Evolutionary conservation across 1,140 invertebrate genomes (phyloP), one percentile per base, ranked within the genome.

Genomic region (Zaprionus vittiger): DNA sequence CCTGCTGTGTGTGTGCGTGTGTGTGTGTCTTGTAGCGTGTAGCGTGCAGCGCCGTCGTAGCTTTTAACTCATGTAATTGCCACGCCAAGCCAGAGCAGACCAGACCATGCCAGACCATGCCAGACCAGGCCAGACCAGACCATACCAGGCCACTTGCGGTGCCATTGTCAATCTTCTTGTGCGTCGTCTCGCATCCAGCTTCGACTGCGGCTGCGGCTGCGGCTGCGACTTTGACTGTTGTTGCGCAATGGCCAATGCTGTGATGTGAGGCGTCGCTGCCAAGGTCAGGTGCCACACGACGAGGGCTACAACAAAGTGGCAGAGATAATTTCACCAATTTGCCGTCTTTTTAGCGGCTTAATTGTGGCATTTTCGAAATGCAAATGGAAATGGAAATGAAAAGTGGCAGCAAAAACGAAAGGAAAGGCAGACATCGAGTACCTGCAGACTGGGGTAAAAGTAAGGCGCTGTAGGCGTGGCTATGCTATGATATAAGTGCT

Each of bases 91-190:
- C 37, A 12, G 14, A 15, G 14, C 37, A 38, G 14, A 15, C 37
- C 37, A 38, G 14, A 38, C 37, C 37, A 38, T 1, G 3, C 44
- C 44, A 20, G 2, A 2, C 17, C 44, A 22, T 7, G 1, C 17
- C 47, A 20, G 1, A 2, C 20, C 44, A 49, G n/a, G n/a, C n/a
- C 44, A 22, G 17, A 5, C 17, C 47, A 20, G 1, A 2, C 20
- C 44, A 49, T 7, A 5, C 44, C 47, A 44, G 72, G 73, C 66
- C 73, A 56, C 73, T 75, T 71, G 66, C 49, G 31, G 72, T 74
- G 65, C 65, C 72, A 74, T 75, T 75, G 73, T 71, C 73, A 64
- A 59, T 75, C 67, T 75, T 75, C 73, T 59, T 54, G 11, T 31
- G 54, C 31, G 37, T 71, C 60, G 56, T 73, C 49, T 49, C 61